Conservation (phyloP, 2,888 invertebrate species). For the Clunio marinus region DNA sequence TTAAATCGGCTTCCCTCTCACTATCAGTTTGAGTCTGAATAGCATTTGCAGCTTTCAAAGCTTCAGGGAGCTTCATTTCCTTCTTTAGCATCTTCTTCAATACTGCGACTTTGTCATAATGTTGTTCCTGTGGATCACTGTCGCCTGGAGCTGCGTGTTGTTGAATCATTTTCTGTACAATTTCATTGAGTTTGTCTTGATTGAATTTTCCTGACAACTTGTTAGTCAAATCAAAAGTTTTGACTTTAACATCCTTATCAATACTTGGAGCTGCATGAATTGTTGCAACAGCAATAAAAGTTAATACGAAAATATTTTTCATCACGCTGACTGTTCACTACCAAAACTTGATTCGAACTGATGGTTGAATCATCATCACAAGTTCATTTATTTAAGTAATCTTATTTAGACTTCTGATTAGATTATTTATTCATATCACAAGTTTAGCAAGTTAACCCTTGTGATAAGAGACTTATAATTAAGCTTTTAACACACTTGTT, state of each 20-base stretch:
- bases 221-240: not conserved
- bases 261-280: not conserved
- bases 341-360: not conserved
- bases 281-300: not conserved
- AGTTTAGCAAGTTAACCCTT: not conserved
- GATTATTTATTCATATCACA: not conserved
- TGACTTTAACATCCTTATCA: not conserved
- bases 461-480: not conserved
- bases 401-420: too few species aligned
- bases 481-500: too few species aligned
- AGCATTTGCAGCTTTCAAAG: not conserved
- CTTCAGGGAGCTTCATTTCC: not conserved
- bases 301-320: not conserved
- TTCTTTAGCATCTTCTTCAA: not conserved
- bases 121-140: not conserved
- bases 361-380: not conserved
- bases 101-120: not conserved
- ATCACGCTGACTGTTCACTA: not conserved
- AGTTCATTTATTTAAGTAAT: not conserved
- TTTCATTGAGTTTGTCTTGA: not conserved
- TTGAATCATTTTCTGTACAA: not conserved
- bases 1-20: too few species aligned
- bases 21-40: not conserved
- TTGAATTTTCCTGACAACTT: not conserved
- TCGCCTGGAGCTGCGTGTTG: not conserved